Conservation (phyloP, 2,113 vertebrate genomes). For the Takifugu flavidus region DNA sequence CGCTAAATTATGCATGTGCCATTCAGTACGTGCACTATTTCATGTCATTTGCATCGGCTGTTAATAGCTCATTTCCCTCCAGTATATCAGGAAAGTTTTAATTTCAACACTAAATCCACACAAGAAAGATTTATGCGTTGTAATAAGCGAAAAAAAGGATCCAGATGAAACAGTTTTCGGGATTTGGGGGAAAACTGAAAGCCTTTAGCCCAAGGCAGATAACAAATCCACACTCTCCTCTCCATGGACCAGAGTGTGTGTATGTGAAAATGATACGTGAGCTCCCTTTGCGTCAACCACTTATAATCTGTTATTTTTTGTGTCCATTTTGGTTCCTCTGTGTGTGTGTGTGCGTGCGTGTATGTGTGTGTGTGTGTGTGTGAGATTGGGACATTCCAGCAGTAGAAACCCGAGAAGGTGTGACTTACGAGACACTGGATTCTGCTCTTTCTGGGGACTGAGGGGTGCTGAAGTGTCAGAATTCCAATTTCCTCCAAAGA, state of each 20-base stretch:
- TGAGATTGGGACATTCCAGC: slow-evolving; percentile 50
- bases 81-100: background rate
- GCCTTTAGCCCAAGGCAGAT: slow-evolving; percentile 33
- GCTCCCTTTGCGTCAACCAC: slow-evolving; percentile 26
- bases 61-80: background rate
- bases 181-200: slow-evolving; percentile 31
- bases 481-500: slow-evolving; percentile 61
- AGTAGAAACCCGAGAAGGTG: slow-evolving; percentile 67
- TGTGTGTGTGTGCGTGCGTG: slow-evolving; percentile 10
- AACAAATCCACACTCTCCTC: slow-evolving; percentile 45
- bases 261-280: slow-evolving; percentile 31
- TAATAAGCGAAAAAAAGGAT: slow-evolving; percentile 5
- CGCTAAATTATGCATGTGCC: slow-evolving; percentile 14
- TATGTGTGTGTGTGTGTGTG: slow-evolving; percentile 17
- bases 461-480: slow-evolving; percentile 65
- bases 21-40: background rate
- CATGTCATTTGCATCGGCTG: background rate
- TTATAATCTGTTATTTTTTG: slow-evolving; percentile 50
- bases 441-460: slow-evolving; percentile 54
- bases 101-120: background rate
- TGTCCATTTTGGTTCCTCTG: slow-evolving; percentile 17
- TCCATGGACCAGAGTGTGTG: slow-evolving; percentile 30
- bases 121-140: slow-evolving; percentile 11
- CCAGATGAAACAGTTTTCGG: slow-evolving; percentile 22
- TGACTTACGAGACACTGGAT: slow-evolving; percentile 63